Evolutionary conservation across 2,113 vertebrate genomes (phyloP).

Genomic region (Chionomys nivalis): DNA sequence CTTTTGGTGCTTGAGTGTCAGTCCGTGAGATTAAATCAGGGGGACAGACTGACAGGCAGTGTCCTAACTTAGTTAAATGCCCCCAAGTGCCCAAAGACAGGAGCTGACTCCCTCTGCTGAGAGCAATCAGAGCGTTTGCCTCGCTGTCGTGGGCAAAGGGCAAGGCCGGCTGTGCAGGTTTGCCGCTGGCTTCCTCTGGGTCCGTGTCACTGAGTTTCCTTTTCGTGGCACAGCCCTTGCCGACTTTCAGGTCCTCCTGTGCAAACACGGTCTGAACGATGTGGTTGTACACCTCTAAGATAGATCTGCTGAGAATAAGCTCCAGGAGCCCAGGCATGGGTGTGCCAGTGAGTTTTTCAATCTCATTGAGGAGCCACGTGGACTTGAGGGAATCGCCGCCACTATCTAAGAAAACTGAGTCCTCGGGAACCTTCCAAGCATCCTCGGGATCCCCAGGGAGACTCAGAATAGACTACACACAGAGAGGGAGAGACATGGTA

Average conservation of each 20-base stretch:
- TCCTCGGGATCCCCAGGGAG: slow-evolving; percentile 86
- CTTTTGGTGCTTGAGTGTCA: slow-evolving; percentile 40
- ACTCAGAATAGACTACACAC: slow-evolving; percentile 88
- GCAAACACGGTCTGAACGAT: slow-evolving; percentile 76
- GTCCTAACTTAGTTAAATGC: slow-evolving; percentile 36
- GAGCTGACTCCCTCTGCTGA: slow-evolving; percentile 84
- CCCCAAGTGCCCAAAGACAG: slow-evolving; percentile 42
- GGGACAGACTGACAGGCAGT: slow-evolving; percentile 9
- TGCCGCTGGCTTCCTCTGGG: slow-evolving; percentile 60
- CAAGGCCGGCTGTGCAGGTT: slow-evolving; percentile 65
- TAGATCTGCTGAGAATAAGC: slow-evolving; percentile 88
- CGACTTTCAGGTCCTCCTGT: slow-evolving; percentile 53
- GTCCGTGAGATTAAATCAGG: slow-evolving; percentile 34
- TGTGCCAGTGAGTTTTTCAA: slow-evolving; percentile 86
- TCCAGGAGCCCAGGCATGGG: slow-evolving; percentile 90
- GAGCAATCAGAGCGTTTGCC: slow-evolving; percentile 72
- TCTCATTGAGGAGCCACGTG: slow-evolving; percentile 87
- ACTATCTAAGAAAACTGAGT: slow-evolving; percentile 90
- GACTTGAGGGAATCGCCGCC: slow-evolving; percentile 96
- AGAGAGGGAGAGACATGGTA: slow-evolving; percentile 51
- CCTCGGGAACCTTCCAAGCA: slow-evolving; percentile 79
- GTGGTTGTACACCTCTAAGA: slow-evolving; percentile 89
- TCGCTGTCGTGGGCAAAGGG: neutral
- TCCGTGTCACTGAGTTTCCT: slow-evolving; percentile 74
- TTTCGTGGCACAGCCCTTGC: slow-evolving; percentile 66